Evolutionary conservation across 2,888 invertebrate genomes (phyloP).

Genomic region (Ischnura elegans): DNA sequence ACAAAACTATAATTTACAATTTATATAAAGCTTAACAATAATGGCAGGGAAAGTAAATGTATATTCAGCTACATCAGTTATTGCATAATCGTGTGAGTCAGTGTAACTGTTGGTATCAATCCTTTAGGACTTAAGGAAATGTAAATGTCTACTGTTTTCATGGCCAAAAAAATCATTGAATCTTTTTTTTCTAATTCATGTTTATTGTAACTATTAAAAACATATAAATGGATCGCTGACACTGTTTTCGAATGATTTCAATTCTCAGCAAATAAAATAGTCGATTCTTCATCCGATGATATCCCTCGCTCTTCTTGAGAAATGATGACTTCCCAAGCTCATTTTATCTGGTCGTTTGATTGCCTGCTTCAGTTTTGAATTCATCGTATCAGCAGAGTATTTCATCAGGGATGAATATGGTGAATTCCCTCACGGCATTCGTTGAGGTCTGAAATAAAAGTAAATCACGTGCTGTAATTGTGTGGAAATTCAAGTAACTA

Average conservation of each 20-base stretch:
- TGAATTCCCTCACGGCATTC: neutral
- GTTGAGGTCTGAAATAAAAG: neutral
- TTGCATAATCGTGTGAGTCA: too few relatives aligned
- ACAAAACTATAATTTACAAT: too few relatives aligned
- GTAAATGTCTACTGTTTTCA: too few relatives aligned
- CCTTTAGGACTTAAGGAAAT: too few relatives aligned
- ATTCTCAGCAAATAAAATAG: neutral
- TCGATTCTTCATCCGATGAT: neutral
- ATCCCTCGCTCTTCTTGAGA: neutral
- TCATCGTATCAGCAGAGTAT: neutral
- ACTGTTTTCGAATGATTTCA: neutral
- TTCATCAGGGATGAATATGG: neutral
- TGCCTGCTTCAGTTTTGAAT: neutral
- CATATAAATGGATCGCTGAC: neutral
- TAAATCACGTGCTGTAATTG: neutral
- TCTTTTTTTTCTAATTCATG: neutral
- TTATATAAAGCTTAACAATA: too few relatives aligned
- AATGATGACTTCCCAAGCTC: neutral
- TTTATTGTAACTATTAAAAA: conserved; percentile 1
- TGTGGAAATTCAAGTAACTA: neutral
- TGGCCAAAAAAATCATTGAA: too few relatives aligned
- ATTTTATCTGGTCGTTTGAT: neutral
- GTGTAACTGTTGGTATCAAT: too few relatives aligned
- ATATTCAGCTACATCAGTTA: too few relatives aligned
- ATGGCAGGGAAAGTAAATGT: too few relatives aligned